A percentile compares a stretch with the other conserved stretches of the same genome.
phyloP scores from a whole-genome alignment of 92 coral and sea anemone genomes.

The Phenganax marumi region DNA sequence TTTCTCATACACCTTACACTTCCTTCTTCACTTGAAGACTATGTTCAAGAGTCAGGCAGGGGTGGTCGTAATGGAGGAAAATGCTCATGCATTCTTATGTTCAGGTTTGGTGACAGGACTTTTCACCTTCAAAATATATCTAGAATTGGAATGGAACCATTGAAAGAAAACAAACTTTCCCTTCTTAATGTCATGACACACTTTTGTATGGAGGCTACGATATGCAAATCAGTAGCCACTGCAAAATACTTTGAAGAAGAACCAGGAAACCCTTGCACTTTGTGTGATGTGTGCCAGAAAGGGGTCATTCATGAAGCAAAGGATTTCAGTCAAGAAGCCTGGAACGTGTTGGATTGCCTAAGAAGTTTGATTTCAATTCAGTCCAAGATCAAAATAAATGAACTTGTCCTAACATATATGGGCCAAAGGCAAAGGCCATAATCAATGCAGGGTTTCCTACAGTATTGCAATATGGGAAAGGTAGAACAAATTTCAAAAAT shows the following conservation, averaged over 20 bases:
- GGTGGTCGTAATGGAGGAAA: slow-evolving; percentile 40
- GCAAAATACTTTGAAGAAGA: slow-evolving; percentile 49
- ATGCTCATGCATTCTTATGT: slow-evolving; percentile 27
- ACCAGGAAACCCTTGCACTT: slow-evolving; percentile 27
- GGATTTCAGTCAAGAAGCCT: slow-evolving; percentile 40
- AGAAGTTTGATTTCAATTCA: slow-evolving; percentile 18
- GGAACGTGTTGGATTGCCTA: slow-evolving; percentile 32
- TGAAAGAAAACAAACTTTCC: slow-evolving; percentile 12
- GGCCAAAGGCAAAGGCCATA: slow-evolving; percentile 49
- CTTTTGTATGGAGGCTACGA: slow-evolving; percentile 39
- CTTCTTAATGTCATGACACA: slow-evolving; percentile 39
- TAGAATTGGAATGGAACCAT: background rate
- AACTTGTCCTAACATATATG: slow-evolving; percentile 49
- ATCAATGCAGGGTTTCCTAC: slow-evolving; percentile 21
- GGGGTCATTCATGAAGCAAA: slow-evolving; percentile 21
- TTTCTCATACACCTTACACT: slow-evolving; percentile 40
- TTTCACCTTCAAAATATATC: slow-evolving; percentile 34
- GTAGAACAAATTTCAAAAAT: slow-evolving; percentile 41
- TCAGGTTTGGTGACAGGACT: slow-evolving; percentile 35
- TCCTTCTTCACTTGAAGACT: slow-evolving; percentile 40
- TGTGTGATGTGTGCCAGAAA: slow-evolving; percentile 48
- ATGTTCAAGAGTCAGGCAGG: slow-evolving; percentile 32
- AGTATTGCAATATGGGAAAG: slow-evolving; percentile 50
- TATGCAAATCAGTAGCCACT: slow-evolving; percentile 25
- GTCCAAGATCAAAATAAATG: slow-evolving; percentile 29